Evolutionary conservation across 2,113 vertebrate genomes (phyloP).

Genomic region (Hippolais icterina): DNA sequence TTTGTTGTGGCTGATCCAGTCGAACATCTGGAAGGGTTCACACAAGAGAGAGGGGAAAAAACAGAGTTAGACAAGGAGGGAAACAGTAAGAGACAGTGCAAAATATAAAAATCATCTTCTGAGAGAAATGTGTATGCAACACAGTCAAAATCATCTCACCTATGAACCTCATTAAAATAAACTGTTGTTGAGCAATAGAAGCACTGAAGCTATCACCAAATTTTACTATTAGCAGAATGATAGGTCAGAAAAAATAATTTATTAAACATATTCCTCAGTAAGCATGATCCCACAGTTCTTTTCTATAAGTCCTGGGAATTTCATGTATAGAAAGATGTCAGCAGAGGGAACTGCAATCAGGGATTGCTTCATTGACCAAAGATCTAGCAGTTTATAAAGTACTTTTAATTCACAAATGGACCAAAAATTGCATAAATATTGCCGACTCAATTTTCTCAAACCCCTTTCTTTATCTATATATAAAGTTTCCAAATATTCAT

Average conservation of each 20-base stretch:
- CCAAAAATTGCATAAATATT: not conserved
- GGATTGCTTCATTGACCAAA: not conserved
- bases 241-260: not conserved
- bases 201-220: not conserved
- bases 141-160: not conserved
- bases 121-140: not conserved
- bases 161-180: not conserved
- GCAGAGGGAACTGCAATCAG: not conserved
- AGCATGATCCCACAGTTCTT: not conserved
- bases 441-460: rapidly evolving
- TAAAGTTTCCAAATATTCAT: not conserved
- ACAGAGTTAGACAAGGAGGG: not conserved
- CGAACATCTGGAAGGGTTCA: constrained; percentile 87
- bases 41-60: not conserved
- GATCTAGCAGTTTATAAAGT: not conserved
- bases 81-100: not conserved
- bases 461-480: not conserved
- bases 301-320: not conserved
- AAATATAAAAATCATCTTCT: not conserved
- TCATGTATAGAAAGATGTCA: not conserved
- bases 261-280: not conserved
- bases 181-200: not conserved
- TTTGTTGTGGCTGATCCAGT: constrained; percentile 99
- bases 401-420: not conserved
- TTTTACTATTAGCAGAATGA: not conserved